These are phyloP conservation scores for Antidorcas marsupialis DNA, from an alignment of 2,113 vertebrate species.

Conservation along the genomic window DNA sequence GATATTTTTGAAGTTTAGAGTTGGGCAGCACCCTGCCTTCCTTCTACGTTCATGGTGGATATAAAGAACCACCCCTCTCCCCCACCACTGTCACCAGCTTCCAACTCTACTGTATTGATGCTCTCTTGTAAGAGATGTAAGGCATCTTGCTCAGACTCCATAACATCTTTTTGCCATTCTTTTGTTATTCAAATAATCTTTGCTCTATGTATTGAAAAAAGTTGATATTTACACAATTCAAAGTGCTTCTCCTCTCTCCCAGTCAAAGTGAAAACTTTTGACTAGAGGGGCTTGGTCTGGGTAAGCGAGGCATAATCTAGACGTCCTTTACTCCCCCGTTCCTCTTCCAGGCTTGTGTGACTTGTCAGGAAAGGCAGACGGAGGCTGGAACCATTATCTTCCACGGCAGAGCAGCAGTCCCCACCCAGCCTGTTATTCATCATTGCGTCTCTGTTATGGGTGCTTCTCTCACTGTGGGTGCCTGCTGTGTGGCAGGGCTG, in stretches of 20 bases:
- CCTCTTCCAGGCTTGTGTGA: not conserved
- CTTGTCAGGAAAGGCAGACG: not conserved
- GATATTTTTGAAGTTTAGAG: not conserved
- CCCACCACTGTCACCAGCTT: not conserved
- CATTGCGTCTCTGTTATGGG: not conserved
- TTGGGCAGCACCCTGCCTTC: not conserved
- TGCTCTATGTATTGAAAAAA: not conserved
- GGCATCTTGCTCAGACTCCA: not conserved
- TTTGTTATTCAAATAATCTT: not conserved
- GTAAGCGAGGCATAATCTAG: not conserved
- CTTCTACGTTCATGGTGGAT: not conserved
- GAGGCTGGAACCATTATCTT: not conserved
- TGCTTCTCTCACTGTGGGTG: not conserved
- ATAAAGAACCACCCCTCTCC: not conserved
- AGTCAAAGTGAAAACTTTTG: not conserved
- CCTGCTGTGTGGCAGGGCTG: not conserved
- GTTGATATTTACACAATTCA: not conserved
- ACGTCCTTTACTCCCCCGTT: not conserved
- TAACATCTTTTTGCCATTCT: not conserved
- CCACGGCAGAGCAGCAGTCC: not conserved
- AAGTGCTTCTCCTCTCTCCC: not conserved
- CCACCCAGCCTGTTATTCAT: not conserved
- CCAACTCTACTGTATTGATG: not conserved
- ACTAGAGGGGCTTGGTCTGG: not conserved
- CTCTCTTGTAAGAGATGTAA: not conserved